Evolutionary conservation across 1,140 invertebrate genomes (phyloP).

Genomic region (Drosophila santomea): DNA sequence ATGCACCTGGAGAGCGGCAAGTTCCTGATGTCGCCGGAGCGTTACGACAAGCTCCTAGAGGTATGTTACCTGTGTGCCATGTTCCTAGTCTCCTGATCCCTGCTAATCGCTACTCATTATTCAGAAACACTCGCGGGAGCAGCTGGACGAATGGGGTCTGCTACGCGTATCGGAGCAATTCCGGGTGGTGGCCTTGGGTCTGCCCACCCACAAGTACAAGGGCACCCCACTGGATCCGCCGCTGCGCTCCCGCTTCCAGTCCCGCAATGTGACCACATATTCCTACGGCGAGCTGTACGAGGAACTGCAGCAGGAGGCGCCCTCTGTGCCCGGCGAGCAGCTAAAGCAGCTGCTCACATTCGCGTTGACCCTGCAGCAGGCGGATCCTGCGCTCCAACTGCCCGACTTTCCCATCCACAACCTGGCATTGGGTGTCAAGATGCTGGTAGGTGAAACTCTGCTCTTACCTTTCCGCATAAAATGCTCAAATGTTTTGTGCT

Average conservation of each 20-base stretch:
- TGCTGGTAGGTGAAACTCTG: constrained; percentile 89
- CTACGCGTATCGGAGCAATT: constrained; percentile 96
- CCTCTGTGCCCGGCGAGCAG: constrained; percentile 86
- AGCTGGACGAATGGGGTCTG: constrained; percentile 94
- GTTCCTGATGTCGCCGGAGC: constrained; percentile 93
- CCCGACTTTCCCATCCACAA: constrained; percentile 97
- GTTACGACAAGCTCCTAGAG: constrained; percentile 96
- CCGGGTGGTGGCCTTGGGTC: constrained; percentile 94
- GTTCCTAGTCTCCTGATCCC: not conserved
- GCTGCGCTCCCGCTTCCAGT: constrained; percentile 97
- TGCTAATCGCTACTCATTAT: not conserved
- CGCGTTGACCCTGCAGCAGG: constrained; percentile 90
- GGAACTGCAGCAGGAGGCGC: constrained; percentile 86
- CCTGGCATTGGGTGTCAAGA: constrained; percentile 88
- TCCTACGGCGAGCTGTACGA: constrained; percentile 88
- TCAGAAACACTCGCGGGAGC: constrained; percentile 87
- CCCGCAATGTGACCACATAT: constrained; percentile 90
- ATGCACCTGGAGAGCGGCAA: constrained; percentile 99
- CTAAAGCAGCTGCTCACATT: constrained; percentile 90
- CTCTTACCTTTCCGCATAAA: constrained; percentile 38
- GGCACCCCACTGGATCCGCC: constrained; percentile 98
- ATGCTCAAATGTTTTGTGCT: not conserved
- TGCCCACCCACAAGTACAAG: constrained; percentile 94
- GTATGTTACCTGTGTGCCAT: constrained; percentile 85
- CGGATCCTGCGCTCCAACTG: constrained; percentile 89